Percentiles rank a stretch among this genome's conserved stretches.
phyloP scores from a whole-genome alignment of 2,888 invertebrate species.

The Serripes groenlandicus region DNA sequence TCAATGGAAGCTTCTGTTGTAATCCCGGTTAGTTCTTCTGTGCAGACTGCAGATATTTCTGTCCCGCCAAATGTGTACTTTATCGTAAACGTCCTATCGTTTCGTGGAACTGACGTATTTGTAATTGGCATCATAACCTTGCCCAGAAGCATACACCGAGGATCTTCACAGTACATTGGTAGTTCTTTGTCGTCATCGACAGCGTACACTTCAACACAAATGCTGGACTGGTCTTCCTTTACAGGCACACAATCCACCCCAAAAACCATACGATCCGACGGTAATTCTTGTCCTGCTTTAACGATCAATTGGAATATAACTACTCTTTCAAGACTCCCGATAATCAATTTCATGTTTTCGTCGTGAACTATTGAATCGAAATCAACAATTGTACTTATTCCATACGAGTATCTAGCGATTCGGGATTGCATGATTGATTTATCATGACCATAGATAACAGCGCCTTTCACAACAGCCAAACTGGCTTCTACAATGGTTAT shows the following conservation, averaged over 20 bases:
- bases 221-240: not conserved
- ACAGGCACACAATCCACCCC: not conserved
- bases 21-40: not conserved
- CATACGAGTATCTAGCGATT: not conserved
- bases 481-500: not conserved
- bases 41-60: not conserved
- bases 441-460: not conserved
- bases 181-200: not conserved
- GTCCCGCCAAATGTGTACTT: slow-evolving; percentile 15
- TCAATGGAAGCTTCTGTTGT: not conserved
- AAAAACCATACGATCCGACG: not conserved
- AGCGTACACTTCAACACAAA: not conserved
- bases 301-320: not conserved
- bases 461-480: slow-evolving; percentile 7
- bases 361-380: not conserved
- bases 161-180: not conserved
- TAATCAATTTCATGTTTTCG: not conserved
- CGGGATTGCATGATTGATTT: not conserved
- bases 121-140: not conserved
- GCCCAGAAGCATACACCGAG: not conserved
- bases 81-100: not conserved
- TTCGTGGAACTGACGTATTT: not conserved
- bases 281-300: not conserved
- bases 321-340: not conserved
- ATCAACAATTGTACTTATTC: not conserved